A percentile compares a stretch with the other conserved stretches of the same genome.
phyloP scores from a whole-genome alignment of 1,140 invertebrate genomes.

The Amyelois transitella region DNA sequence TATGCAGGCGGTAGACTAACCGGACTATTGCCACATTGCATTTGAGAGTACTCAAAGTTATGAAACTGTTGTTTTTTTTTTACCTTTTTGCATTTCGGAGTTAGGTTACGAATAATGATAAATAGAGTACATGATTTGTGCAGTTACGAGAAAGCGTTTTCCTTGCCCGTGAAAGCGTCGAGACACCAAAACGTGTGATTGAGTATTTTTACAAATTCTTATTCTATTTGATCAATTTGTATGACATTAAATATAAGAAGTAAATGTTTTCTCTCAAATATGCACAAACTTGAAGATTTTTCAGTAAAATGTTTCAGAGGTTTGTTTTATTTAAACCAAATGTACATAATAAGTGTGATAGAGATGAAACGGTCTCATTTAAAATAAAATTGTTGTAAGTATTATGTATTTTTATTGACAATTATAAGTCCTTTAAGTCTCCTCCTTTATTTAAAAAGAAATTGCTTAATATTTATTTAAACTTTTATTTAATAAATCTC shows the following conservation, averaged over 20 bases:
- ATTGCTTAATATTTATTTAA: neutral
- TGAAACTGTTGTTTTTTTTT: conserved; percentile 38
- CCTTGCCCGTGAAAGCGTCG: conserved; percentile 28
- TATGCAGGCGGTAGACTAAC: conserved; percentile 2
- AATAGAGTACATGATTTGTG: conserved; percentile 24
- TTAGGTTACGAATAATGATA: conserved; percentile 33
- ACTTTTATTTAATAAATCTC: too few species aligned
- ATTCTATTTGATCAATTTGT: conserved; percentile 45
- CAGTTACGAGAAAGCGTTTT: conserved; percentile 29
- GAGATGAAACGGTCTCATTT: conserved; percentile 73
- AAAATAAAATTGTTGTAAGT: conserved; percentile 73
- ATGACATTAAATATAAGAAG: conserved; percentile 57
- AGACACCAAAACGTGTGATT: conserved; percentile 52
- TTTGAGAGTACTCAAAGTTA: conserved; percentile 26
- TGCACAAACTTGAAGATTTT: conserved; percentile 69
- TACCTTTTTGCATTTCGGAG: conserved; percentile 55
- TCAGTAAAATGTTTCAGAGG: conserved; percentile 61
- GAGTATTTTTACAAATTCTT: conserved; percentile 46
- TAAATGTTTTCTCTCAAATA: conserved; percentile 67
- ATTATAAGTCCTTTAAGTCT: neutral
- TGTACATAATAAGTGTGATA: conserved; percentile 74
- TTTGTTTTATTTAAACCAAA: conserved; percentile 73
- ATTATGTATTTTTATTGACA: conserved; percentile 35
- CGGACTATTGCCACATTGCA: conserved; percentile 16
- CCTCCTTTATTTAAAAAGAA: neutral